phyloP scores from a whole-genome alignment of 2,888 invertebrate species.

The Atherix ibis region DNA sequence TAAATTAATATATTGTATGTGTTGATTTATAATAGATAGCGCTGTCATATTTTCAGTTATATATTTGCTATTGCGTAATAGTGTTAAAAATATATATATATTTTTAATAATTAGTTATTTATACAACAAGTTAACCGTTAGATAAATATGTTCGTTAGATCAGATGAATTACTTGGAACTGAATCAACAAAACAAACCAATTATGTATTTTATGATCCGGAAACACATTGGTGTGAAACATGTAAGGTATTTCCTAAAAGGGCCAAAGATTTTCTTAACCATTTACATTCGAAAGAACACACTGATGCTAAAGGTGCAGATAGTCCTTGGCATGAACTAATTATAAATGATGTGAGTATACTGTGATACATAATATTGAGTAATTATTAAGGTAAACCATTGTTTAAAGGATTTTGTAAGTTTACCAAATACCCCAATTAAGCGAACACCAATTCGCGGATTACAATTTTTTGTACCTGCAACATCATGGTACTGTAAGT shows the following conservation, averaged over 20 bases:
- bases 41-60: too few relatives aligned
- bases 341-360: constrained; percentile 22
- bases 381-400: constrained; percentile 1
- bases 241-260: constrained; percentile 78
- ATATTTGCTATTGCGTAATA: too few relatives aligned
- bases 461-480: constrained; percentile 77
- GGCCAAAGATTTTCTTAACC: constrained; percentile 70
- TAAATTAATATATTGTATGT: too few relatives aligned
- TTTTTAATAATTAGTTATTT: too few relatives aligned
- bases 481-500: constrained; percentile 78
- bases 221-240: constrained; percentile 78
- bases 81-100: too few relatives aligned
- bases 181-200: constrained; percentile 45
- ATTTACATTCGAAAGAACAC: constrained; percentile 66
- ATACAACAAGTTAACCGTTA: too few relatives aligned
- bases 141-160: too few relatives aligned
- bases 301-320: constrained; percentile 32
- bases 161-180: too few relatives aligned
- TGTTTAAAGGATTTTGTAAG: not conserved
- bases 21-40: too few relatives aligned
- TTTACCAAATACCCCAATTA: constrained; percentile 53
- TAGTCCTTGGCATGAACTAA: constrained; percentile 29
- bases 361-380: too few relatives aligned
- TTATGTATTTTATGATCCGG: constrained; percentile 75
- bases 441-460: constrained; percentile 71